These are phyloP conservation scores for Pelagia noctiluca DNA, from an alignment of 30 jellyfish, hydroid and myxozoan species.

Conservation along the genomic window DNA sequence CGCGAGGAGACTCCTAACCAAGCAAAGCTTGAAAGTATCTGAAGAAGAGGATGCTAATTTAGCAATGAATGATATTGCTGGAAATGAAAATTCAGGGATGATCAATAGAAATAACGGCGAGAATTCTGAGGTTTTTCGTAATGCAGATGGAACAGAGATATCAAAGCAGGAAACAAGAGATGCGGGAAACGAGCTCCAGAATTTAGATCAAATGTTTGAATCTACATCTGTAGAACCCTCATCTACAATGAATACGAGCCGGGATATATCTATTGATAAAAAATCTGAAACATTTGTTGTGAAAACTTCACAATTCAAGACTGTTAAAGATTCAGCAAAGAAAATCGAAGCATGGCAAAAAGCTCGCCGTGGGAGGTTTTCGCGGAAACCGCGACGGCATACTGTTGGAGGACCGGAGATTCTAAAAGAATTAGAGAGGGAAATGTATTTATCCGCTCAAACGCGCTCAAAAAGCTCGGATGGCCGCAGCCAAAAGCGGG, in stretches of 20 bases:
- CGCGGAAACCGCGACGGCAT: constrained; percentile 75
- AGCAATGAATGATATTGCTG: neutral
- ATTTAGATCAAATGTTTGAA: too few relatives aligned
- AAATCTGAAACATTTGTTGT: constrained; percentile 23
- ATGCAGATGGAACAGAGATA: too few relatives aligned
- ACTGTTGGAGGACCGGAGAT: constrained; percentile 61
- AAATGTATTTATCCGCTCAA: neutral
- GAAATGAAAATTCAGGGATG: neutral
- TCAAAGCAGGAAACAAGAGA: too few relatives aligned
- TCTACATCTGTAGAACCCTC: too few relatives aligned
- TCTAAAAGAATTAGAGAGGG: constrained; percentile 3
- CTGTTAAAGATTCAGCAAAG: constrained; percentile 68
- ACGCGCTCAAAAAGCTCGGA: constrained; percentile 38
- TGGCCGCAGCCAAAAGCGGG: constrained; percentile 16
- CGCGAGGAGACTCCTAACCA: too few relatives aligned
- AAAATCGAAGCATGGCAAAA: constrained; percentile 34
- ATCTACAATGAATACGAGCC: too few relatives aligned
- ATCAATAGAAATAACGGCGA: too few relatives aligned
- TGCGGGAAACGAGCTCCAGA: too few relatives aligned
- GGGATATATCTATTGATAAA: neutral
- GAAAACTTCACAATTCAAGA: constrained; percentile 50
- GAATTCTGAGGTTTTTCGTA: too few relatives aligned
- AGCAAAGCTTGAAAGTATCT: too few relatives aligned
- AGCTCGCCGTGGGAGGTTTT: constrained; percentile 27
- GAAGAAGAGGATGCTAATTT: constrained; percentile 2